These are phyloP conservation scores for Octopus sinensis DNA, from an alignment of 1,140 invertebrate species.

Conservation along the genomic window DNA sequence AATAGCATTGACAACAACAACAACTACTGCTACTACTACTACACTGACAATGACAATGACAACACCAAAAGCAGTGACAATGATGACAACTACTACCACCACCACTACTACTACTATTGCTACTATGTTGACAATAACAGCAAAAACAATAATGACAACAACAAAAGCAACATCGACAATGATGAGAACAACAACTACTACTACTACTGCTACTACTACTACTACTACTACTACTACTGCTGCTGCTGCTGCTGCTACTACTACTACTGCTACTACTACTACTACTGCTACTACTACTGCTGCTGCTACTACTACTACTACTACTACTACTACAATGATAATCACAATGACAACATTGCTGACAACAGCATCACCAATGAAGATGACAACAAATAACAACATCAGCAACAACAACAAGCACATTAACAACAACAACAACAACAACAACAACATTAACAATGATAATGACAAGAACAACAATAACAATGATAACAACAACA, in stretches of 20 bases:
- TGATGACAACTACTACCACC: neutral
- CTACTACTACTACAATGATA: slow-evolving; percentile 15
- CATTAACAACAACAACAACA: neutral
- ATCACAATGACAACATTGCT: neutral
- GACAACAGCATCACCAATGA: neutral
- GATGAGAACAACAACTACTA: neutral
- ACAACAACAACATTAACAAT: neutral
- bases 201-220: slow-evolving; percentile 11
- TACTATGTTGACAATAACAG: neutral
- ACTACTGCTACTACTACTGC: neutral
- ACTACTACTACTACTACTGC: no score
- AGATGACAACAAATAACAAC: neutral
- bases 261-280: no score
- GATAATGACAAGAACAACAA: neutral
- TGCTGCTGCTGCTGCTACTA: no score
- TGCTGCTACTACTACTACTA: slow-evolving; percentile 18
- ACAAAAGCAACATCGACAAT: neutral
- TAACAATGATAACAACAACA: neutral
- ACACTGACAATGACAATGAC: neutral
- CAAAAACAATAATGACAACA: no score
- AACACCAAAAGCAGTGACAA: no score
- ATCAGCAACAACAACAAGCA: neutral
- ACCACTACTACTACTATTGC: slow-evolving; percentile 15
- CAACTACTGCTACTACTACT: slow-evolving; percentile 7
- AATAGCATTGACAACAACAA: neutral